These are phyloP conservation scores for Notechis scutatus DNA, from an alignment of 2,113 vertebrate species.

Conservation along the genomic window DNA sequence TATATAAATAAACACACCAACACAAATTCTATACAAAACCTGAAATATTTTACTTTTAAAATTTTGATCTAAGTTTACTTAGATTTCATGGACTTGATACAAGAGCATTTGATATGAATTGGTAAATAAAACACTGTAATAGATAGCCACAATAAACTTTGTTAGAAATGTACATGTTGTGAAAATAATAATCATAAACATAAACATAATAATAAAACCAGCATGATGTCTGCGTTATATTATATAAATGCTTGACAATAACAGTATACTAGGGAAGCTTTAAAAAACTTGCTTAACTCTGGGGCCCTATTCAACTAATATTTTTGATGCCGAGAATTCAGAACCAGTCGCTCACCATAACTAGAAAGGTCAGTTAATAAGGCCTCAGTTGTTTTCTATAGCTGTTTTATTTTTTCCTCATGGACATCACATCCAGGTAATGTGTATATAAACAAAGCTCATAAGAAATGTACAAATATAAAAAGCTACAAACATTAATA, in stretches of 20 bases:
- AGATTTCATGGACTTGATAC: constrained; percentile 80
- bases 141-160: constrained; percentile 83
- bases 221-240: constrained; percentile 71
- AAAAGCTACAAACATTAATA: constrained; percentile 99
- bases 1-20: constrained; percentile 80
- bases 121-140: constrained; percentile 88
- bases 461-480: constrained; percentile 99
- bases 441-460: constrained; percentile 92
- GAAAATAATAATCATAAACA: constrained; percentile 75
- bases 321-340: constrained; percentile 36
- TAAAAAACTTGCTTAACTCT: constrained; percentile 53
- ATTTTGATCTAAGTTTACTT: constrained; percentile 84
- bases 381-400: constrained; percentile 60
- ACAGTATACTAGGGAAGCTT: constrained; percentile 64
- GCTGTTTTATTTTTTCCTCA: constrained; percentile 61
- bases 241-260: constrained; percentile 75
- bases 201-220: constrained; percentile 68
- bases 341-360: constrained; percentile 44
- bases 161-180: constrained; percentile 88
- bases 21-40: constrained; percentile 90
- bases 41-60: constrained; percentile 91
- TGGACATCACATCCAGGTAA: constrained; percentile 79
- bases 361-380: constrained; percentile 62
- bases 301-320: constrained; percentile 59
- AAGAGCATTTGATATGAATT: constrained; percentile 84